phyloP scores from a whole-genome alignment of 2,113 vertebrate genomes.

The Montifringilla adamsi region DNA sequence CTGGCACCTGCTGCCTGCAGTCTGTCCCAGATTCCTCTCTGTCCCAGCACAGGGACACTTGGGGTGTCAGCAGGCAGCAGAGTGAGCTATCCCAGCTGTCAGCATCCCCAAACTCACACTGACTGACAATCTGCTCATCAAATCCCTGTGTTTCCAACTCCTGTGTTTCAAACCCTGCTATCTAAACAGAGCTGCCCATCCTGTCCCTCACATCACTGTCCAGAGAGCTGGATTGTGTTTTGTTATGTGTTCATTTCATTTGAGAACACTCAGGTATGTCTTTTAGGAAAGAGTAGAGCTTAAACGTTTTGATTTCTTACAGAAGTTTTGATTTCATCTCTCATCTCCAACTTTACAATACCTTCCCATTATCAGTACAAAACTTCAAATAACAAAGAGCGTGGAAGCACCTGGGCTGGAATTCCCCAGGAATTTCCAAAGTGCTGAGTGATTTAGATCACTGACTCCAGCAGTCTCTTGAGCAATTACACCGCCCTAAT shows the following conservation, averaged over 20 bases:
- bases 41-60: not conserved
- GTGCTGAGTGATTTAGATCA: not conserved
- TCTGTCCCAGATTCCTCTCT: not conserved
- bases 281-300: not conserved
- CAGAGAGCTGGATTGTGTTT: not conserved
- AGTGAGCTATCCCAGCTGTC: not conserved
- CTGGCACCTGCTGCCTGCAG: not conserved
- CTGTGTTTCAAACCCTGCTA: not conserved
- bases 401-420: not conserved
- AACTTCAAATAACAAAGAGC: not conserved
- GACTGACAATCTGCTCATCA: not conserved
- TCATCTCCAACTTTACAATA: not conserved
- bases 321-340: not conserved
- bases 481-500: not conserved
- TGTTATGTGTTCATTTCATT: not conserved
- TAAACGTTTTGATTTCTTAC: not conserved
- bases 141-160: not conserved
- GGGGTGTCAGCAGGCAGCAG: not conserved
- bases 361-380: not conserved
- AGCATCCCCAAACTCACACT: fast-evolving
- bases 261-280: not conserved
- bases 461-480: not conserved
- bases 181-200: not conserved
- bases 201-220: not conserved
- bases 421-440: not conserved